Evolutionary conservation across 2,888 invertebrate species (phyloP).

Genomic region (Amorpha juglandis): DNA sequence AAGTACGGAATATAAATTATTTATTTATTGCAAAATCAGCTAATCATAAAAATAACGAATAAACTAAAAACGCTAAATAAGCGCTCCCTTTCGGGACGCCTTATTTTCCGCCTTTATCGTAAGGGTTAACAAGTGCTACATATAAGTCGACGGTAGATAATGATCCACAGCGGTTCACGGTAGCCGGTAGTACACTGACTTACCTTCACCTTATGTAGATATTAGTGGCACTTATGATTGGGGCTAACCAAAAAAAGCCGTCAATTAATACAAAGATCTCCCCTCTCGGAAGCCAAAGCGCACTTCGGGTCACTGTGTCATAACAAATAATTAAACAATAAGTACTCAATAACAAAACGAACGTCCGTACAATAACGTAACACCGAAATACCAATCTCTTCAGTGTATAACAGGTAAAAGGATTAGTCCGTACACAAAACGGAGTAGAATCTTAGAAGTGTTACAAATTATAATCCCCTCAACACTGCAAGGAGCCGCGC

Average conservation of each 20-base stretch:
- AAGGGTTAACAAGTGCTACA: constrained; percentile 27
- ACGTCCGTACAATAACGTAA: neutral
- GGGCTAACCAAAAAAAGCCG: neutral
- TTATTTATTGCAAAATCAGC: no score
- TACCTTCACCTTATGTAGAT: neutral
- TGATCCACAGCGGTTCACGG: constrained; percentile 27
- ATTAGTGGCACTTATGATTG: neutral
- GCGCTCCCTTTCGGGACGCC: constrained; percentile 1
- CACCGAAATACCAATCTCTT: no score
- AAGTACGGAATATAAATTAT: no score
- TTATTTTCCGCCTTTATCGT: constrained; percentile 12
- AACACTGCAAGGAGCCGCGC: neutral
- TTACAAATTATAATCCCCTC: neutral
- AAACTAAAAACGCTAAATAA: neutral
- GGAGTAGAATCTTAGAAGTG: neutral
- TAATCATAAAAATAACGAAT: no score
- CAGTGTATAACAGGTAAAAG: neutral
- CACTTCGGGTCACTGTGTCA: neutral
- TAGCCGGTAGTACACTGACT: constrained; percentile 12
- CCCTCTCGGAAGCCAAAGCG: neutral
- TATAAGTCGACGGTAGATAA: constrained; percentile 26
- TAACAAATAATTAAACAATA: neutral
- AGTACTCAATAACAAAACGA: neutral
- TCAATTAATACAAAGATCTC: neutral
- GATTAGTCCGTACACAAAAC: neutral